Evolutionary conservation across 2,113 vertebrate species (phyloP).

Genomic region (Embiotoca jacksoni): DNA sequence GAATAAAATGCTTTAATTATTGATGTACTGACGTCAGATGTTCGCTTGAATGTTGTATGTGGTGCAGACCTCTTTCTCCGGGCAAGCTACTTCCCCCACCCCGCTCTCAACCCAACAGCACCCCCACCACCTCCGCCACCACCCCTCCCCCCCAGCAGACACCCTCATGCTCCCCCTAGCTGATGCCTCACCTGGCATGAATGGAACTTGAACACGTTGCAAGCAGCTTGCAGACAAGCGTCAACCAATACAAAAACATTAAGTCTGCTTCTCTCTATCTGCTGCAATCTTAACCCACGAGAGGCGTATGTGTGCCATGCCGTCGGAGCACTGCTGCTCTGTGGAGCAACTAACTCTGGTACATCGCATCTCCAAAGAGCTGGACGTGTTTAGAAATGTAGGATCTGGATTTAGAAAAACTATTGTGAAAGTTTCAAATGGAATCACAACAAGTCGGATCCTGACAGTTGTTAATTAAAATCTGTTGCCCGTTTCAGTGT

Average conservation of each 20-base stretch:
- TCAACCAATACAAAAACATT: slow-evolving; percentile 61
- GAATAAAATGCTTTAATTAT: slow-evolving; percentile 89
- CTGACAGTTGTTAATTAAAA: slow-evolving; percentile 34
- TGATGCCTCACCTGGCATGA: slow-evolving; percentile 65
- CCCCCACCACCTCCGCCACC: slow-evolving; percentile 30
- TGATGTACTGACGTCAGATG: slow-evolving; percentile 87
- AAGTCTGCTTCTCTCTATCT: slow-evolving; percentile 41
- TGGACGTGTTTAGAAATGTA: background rate
- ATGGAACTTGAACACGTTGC: slow-evolving; percentile 70
- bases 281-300: slow-evolving; percentile 43
- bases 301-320: slow-evolving; percentile 58
- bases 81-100: slow-evolving; percentile 74
- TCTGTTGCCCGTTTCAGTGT: background rate
- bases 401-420: background rate
- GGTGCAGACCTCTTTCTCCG: slow-evolving; percentile 84
- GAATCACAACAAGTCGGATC: slow-evolving; percentile 2
- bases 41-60: slow-evolving; percentile 86
- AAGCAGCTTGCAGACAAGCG: slow-evolving; percentile 72
- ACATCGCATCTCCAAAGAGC: slow-evolving; percentile 12
- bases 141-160: slow-evolving; percentile 51
- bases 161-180: slow-evolving; percentile 42
- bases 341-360: slow-evolving; percentile 56
- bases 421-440: slow-evolving; percentile 1
- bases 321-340: slow-evolving; percentile 46
- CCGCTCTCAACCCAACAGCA: slow-evolving; percentile 59